Evolutionary conservation across 2,797 vertebrate genomes (phyloP).

Genomic region (Champsocephalus gunnari): DNA sequence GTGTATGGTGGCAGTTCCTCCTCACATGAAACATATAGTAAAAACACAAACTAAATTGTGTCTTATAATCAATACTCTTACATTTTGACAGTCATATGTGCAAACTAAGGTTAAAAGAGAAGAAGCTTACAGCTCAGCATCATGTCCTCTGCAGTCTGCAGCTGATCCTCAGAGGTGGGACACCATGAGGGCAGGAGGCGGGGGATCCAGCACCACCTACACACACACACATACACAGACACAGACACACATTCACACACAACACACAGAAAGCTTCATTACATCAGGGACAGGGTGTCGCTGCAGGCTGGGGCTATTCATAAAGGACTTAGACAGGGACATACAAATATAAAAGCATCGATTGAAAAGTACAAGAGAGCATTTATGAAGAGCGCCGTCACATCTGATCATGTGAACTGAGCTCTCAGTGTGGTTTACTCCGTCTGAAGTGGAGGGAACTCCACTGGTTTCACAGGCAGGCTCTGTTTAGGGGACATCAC

Average conservation of each 20-base stretch:
- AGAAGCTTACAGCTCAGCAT: slow-evolving; percentile 91
- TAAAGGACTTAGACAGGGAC: background rate
- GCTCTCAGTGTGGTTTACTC: background rate
- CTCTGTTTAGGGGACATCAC: background rate
- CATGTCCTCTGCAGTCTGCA: slow-evolving; percentile 91
- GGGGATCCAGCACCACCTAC: slow-evolving; percentile 92
- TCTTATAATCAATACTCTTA: no score
- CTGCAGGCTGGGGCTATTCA: background rate
- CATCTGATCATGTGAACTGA: slow-evolving; percentile 1
- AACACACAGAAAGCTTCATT: background rate
- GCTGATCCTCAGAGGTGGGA: slow-evolving; percentile 89
- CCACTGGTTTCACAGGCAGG: background rate
- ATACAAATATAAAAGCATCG: no score
- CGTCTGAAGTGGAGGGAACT: background rate
- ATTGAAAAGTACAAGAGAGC: no score
- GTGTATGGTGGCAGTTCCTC: background rate
- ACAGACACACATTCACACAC: no score
- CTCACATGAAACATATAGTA: background rate
- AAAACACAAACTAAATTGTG: background rate
- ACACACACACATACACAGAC: slow-evolving; percentile 10
- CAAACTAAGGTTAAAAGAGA: background rate
- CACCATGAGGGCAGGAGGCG: slow-evolving; percentile 96
- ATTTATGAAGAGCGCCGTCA: background rate
- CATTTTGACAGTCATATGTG: background rate
- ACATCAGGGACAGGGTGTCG: background rate